phyloP scores from a whole-genome alignment of 2,113 vertebrate genomes.

The Morone chrysops region DNA sequence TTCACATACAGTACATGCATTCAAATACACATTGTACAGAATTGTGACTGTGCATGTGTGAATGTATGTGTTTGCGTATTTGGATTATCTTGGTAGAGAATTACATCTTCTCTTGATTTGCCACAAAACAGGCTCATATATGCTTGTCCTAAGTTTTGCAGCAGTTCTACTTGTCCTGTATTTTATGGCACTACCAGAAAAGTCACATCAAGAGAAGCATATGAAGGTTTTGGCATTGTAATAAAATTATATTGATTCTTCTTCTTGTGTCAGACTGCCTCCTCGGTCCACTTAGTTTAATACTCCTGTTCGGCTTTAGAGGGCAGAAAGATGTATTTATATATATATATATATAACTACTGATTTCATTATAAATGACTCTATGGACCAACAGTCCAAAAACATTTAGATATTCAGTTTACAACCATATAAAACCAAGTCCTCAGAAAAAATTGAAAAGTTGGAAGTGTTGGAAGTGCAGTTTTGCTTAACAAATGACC shows the following conservation, averaged over 20 bases:
- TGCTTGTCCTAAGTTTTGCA: neutral
- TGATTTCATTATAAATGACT: neutral
- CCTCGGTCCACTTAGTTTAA: too few species aligned
- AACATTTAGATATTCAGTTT: neutral
- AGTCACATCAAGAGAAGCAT: neutral
- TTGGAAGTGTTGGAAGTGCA: neutral
- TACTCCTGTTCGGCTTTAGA: neutral
- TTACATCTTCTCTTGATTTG: neutral
- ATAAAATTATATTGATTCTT: neutral
- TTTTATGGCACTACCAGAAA: neutral
- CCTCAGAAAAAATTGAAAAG: neutral
- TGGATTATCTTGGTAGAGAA: neutral
- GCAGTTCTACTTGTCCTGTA: neutral
- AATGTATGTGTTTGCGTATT: neutral
- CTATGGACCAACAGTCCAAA: neutral
- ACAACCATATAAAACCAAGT: neutral
- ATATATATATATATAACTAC: too few species aligned
- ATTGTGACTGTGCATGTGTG: neutral
- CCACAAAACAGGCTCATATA: neutral
- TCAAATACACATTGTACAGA: neutral
- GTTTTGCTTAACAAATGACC: neutral
- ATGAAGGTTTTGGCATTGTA: neutral
- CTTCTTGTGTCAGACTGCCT: neutral
- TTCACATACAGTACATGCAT: neutral
- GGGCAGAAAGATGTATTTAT: neutral